A percentile compares a stretch with the other conserved stretches of the same genome.
phyloP scores from a whole-genome alignment of 2,113 vertebrate genomes.

The Pithys albifrons region DNA sequence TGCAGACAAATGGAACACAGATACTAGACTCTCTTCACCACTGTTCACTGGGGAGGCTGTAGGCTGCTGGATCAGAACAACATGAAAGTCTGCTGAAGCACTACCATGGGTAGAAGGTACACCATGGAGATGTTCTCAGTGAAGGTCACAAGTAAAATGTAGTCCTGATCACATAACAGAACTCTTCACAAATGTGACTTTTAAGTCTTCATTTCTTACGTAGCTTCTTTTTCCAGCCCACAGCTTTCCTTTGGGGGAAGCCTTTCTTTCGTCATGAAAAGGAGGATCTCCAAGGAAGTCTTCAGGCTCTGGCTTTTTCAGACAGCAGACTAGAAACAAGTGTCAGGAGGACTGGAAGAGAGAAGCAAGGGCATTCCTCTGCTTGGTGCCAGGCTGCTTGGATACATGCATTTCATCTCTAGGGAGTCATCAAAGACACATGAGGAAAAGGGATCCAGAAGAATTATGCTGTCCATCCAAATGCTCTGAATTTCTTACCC shows the following conservation, averaged over 20 bases:
- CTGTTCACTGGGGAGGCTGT: not conserved
- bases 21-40: not conserved
- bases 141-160: not conserved
- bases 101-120: not conserved
- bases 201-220: not conserved
- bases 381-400: not conserved
- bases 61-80: not conserved
- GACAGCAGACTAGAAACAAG: not conserved
- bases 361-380: not conserved
- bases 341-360: not conserved
- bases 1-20: not conserved
- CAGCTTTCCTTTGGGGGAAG: not conserved
- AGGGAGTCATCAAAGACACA: not conserved
- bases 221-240: not conserved
- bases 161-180: not conserved
- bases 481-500: not conserved
- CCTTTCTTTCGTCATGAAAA: not conserved
- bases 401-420: not conserved
- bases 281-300: not conserved
- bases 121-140: accelerated
- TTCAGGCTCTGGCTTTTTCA: not conserved
- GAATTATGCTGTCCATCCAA: not conserved
- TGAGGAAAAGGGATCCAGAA: not conserved
- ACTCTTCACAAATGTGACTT: not conserved
- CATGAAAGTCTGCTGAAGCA: accelerated